These are phyloP conservation scores for Tachysurus fulvidraco DNA, from an alignment of 2,113 vertebrate genomes.

Conservation along the genomic window DNA sequence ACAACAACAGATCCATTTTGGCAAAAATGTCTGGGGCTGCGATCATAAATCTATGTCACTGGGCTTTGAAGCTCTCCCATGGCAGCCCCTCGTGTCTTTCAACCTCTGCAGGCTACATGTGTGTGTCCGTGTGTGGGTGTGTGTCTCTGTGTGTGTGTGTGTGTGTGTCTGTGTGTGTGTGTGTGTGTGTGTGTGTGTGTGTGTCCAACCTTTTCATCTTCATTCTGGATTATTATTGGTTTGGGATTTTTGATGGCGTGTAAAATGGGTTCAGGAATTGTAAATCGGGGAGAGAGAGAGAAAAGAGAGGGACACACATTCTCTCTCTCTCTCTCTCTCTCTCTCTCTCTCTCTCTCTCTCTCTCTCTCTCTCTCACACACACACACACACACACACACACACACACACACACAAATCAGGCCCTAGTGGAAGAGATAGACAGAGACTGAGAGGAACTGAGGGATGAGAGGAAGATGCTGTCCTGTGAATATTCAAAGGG, in stretches of 20 bases:
- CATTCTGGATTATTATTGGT: conserved; percentile 51
- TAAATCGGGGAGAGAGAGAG: background rate
- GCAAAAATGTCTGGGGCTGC: conserved; percentile 67
- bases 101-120: conserved; percentile 56
- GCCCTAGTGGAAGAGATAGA: background rate
- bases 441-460: background rate
- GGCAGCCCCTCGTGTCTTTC: conserved; percentile 58
- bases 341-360: background rate
- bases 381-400: background rate
- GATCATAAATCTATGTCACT: conserved; percentile 80
- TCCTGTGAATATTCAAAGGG: conserved; percentile 39
- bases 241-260: conserved; percentile 48
- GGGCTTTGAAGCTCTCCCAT: conserved; percentile 79
- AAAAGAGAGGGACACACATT: background rate
- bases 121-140: conserved; percentile 67
- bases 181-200: conserved; percentile 66
- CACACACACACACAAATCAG: background rate
- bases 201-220: conserved; percentile 53
- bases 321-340: background rate
- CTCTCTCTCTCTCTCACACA: background rate
- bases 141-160: conserved; percentile 51
- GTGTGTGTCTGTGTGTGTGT: conserved; percentile 62
- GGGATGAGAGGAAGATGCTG: conserved; percentile 21
- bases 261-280: conserved; percentile 51
- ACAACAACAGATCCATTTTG: conserved; percentile 77